phyloP scores from a whole-genome alignment of 2,888 invertebrate genomes.

The Coenonympha glycerion region DNA sequence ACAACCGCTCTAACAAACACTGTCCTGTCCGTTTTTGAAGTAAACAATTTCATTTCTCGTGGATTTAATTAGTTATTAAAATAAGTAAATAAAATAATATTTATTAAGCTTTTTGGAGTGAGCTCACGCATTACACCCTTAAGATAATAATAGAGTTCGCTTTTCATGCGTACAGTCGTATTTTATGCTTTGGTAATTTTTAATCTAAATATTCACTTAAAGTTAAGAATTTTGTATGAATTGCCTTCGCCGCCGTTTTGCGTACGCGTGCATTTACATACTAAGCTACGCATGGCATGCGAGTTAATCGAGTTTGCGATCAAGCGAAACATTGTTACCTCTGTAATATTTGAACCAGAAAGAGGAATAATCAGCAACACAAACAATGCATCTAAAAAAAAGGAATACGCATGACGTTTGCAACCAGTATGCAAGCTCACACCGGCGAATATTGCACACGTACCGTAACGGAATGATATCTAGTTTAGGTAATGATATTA shows the following conservation, averaged over 20 bases:
- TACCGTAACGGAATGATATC: conserved; percentile 19
- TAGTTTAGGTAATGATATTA: conserved; percentile 28
- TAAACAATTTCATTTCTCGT: conserved; percentile 38
- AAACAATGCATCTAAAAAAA: neutral
- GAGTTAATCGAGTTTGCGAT: neutral
- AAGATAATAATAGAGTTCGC: conserved; percentile 19
- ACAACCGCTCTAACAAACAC: conserved; percentile 61
- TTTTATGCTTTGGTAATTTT: conserved; percentile 21
- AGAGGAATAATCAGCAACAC: neutral
- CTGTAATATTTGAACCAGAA: neutral
- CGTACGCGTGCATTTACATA: neutral
- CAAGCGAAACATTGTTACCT: too few relatives aligned
- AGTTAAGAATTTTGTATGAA: conserved; percentile 26
- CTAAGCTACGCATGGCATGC: neutral
- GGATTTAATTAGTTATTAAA: neutral
- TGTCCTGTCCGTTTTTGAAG: conserved; percentile 54
- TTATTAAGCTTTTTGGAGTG: conserved; percentile 18
- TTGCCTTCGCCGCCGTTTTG: conserved; percentile 27
- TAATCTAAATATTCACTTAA: conserved; percentile 13
- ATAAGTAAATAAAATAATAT: conserved; percentile 1
- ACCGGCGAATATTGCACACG: neutral
- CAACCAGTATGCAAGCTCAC: neutral
- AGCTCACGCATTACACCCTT: conserved; percentile 6
- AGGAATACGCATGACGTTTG: neutral
- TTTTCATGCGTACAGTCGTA: conserved; percentile 20